Base-by-base conservation (phyloP, 2,113 vertebrate species). In the Amia ocellicauda region DNA sequence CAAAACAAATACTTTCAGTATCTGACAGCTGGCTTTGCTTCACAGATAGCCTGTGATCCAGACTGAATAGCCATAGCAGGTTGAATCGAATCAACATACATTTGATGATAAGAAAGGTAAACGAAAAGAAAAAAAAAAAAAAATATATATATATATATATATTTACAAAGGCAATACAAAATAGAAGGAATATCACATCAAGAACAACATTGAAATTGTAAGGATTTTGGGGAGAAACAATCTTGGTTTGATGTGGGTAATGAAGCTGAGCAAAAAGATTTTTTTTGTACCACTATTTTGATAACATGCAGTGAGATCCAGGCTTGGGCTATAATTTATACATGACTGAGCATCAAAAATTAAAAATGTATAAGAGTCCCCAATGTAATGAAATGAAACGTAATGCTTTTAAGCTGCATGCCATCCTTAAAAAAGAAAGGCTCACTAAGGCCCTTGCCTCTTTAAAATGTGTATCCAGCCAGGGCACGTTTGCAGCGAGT, bases 281-380 rank as follows among this genome's bases (percentile, higher is more conserved):
- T 77, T 69, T 74, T 83, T 70, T 70, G 79, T 71, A 56, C 71
- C 29, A 22, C 80, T 87, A 86, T 86, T 87, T 85, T 79, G 73
- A 85, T 77, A 74, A 57, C 2, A 43, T 8, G 53, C 53, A 31
- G 28, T 4, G 52, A 27, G 40, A 55, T 75, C 73, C 84, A 85
- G 83, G 83, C 81, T 79, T 77, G 45, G 51, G 67, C 66, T 67
- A 85, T 86, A 79, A 86, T 82, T 86, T 83, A 88, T 81, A 82
- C 80, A 87, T 84, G 80, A 77, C 14, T 24, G 71, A 73, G 65
- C 77, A 74, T 62, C 69, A 64, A 45, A 59, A 78, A 83, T 85
- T 57, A 85, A 85, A 82, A 72, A 85, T 86, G 83, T 64, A 84
- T 79, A 36, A 42, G 54, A 28, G 8, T 19, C 11, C 50, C 23